Base-by-base conservation (phyloP, 2,113 vertebrate genomes). In the Crotalus horridus region DNA sequence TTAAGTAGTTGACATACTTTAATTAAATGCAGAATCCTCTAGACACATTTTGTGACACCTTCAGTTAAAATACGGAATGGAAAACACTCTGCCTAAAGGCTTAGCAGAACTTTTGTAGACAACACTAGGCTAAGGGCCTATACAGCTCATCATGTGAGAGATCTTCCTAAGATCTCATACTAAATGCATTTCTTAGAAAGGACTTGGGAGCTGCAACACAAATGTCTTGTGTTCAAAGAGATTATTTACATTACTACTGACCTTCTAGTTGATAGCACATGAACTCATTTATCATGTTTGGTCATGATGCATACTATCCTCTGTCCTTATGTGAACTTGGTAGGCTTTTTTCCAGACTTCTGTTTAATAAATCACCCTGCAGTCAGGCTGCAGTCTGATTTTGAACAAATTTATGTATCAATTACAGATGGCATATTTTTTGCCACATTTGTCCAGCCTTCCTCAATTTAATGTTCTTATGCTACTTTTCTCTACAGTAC, bases 211-310 rank as follows among this genome's bases (percentile, higher is more conserved):
- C 98, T 97, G 93, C 97, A 96, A 96, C 93, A 96, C 95, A 93
- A 93, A 95, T 92, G 64, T 91, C 93, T 89, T 86, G 56, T 94
- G 91, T 93, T 94, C 88, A 93, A 93, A 64, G 91, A 94, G 90
- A 91, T 97, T 96, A 97, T 96, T 96, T 93, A 92, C 81, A 88
- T 93, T 96, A 95, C 93, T 95, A 92, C 94, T 96, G 95, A 96
- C 96, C 97, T 98, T 97, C 98, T 98, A 98, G 98, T 96, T 97
- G 96, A 95, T 97, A 97, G 96, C 91, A 86, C 92, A 86, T 97
- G 97, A 96, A 96, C 96, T 97, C 97, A 96, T 96, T 95, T 94
- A 94, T 96, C 96, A 95, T 90, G 95, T 48, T 92, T 43, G 39
- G 91, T 93, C 94, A 43, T 96, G 97, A 94, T 64, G 33, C 54